Conservation (phyloP, 1,140 invertebrate species). For the Diorhabda sublineata region DNA sequence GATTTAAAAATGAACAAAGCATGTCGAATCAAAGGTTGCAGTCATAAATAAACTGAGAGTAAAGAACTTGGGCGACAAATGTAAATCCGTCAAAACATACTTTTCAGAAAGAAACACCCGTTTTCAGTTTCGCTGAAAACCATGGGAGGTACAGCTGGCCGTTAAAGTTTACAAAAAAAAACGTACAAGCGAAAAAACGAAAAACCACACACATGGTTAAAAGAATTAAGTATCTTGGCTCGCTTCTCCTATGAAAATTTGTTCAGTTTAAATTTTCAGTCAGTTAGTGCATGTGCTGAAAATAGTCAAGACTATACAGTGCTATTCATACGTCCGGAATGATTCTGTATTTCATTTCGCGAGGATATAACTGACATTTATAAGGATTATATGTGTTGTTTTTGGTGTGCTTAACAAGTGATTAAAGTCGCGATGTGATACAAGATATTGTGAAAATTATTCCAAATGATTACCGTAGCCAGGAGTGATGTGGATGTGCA, state of each 20-base stretch:
- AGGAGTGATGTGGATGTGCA: conserved; percentile 31
- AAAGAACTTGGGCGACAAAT: conserved; percentile 11
- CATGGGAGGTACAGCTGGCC: not conserved
- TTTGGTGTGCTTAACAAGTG: not conserved
- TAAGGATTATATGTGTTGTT: not conserved
- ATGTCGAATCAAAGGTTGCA: not conserved
- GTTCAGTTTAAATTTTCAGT: conserved; percentile 35
- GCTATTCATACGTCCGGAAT: conserved; percentile 17
- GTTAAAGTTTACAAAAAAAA: conserved; percentile 1
- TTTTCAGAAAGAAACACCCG: conserved; percentile 8
- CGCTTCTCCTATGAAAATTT: conserved; percentile 14
- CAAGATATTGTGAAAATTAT: conserved; percentile 7
- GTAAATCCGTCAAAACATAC: conserved; percentile 16
- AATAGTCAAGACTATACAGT: conserved; percentile 28
- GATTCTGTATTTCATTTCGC: not conserved
- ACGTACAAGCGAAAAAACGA: conserved; percentile 6
- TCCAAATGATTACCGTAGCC: conserved; percentile 29
- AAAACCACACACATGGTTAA: conserved; percentile 14
- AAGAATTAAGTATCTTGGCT: conserved; percentile 12
- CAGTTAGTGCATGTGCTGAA: conserved; percentile 29
- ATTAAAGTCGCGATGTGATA: conserved; percentile 22
- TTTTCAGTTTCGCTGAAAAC: conserved; percentile 3
- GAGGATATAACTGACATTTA: not conserved
- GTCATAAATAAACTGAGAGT: conserved; percentile 12
- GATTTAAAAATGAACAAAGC: conserved; percentile 3